A percentile compares a stretch with the other conserved stretches of the same genome.
Evolutionary conservation across 2,888 invertebrate genomes (phyloP).

Genomic region (Carterocephalus palaemon): DNA sequence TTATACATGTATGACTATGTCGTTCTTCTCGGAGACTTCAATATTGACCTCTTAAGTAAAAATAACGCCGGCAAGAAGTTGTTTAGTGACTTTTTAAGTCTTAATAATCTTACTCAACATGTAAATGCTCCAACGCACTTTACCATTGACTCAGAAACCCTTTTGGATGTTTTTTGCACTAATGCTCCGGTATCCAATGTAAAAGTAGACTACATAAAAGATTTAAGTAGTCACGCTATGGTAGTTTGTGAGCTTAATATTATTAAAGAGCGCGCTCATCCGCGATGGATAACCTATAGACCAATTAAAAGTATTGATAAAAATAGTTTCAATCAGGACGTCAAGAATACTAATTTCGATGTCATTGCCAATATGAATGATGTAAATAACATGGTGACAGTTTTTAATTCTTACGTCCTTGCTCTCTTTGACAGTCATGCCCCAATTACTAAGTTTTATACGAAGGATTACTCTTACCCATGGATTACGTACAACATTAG

Average conservation of each 20-base stretch:
- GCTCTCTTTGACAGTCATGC: too few relatives aligned
- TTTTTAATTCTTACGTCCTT: slow-evolving; percentile 1
- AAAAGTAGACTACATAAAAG: not conserved
- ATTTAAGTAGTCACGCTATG: slow-evolving; percentile 6
- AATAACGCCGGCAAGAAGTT: not conserved
- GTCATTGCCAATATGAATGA: not conserved
- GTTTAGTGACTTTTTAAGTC: not conserved
- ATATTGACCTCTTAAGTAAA: not conserved
- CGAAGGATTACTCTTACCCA: not conserved
- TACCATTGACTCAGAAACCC: slow-evolving; percentile 2
- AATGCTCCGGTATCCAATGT: not conserved
- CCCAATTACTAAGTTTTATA: too few relatives aligned
- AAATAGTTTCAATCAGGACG: not conserved
- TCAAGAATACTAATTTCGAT: not conserved
- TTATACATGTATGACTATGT: not conserved
- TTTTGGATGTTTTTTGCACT: slow-evolving; percentile 6
- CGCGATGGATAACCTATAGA: not conserved
- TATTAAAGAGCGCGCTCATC: not conserved
- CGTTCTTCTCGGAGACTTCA: not conserved
- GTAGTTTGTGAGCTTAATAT: slow-evolving; percentile 6
- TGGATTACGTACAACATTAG: slow-evolving; percentile 13
- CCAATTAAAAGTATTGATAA: not conserved
- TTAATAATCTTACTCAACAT: not conserved
- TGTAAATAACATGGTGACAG: not conserved
- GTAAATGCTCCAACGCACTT: not conserved